These are phyloP conservation scores for Heteromyza rotundicornis DNA, from an alignment of 2,888 invertebrate species.

Conservation along the genomic window DNA sequence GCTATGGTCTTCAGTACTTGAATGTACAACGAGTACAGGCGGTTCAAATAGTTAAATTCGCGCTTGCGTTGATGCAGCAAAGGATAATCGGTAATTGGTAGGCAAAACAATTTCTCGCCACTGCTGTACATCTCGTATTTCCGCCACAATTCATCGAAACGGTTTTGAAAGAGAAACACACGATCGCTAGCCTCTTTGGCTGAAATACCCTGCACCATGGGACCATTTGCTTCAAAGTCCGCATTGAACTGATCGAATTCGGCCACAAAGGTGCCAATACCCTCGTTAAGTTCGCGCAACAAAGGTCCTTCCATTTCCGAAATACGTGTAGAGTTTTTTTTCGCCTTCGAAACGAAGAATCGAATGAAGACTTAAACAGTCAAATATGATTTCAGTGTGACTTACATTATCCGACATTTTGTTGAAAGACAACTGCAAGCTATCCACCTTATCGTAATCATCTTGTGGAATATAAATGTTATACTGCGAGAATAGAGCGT, in stretches of 20 bases:
- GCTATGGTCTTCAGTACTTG: slow-evolving; percentile 85
- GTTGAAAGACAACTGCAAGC: slow-evolving; percentile 77
- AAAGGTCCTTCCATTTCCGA: slow-evolving; percentile 75
- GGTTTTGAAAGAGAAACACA: slow-evolving; percentile 75
- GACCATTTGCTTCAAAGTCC: slow-evolving; percentile 79
- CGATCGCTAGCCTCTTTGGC: slow-evolving; percentile 88
- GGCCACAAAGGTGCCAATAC: slow-evolving; percentile 70
- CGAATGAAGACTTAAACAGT: no score
- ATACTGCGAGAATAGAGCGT: slow-evolving; percentile 72
- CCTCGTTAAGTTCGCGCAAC: slow-evolving; percentile 73
- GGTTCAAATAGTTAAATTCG: slow-evolving; percentile 83
- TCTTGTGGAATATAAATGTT: slow-evolving; percentile 75
- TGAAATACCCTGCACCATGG: slow-evolving; percentile 82
- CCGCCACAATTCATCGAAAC: slow-evolving; percentile 83
- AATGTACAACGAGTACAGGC: slow-evolving; percentile 78
- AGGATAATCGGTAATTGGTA: slow-evolving; percentile 84
- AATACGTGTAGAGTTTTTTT: slow-evolving; percentile 54
- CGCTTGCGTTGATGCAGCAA: slow-evolving; percentile 78
- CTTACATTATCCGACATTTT: slow-evolving; percentile 77
- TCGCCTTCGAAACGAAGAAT: slow-evolving; percentile 39
- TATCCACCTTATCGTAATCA: slow-evolving; percentile 80
- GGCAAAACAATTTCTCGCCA: slow-evolving; percentile 84
- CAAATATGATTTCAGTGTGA: not conserved
- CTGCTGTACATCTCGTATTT: slow-evolving; percentile 82
- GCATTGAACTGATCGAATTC: slow-evolving; percentile 74